Conservation (phyloP, 2,888 invertebrate genomes). For the Lingula anatina region DNA sequence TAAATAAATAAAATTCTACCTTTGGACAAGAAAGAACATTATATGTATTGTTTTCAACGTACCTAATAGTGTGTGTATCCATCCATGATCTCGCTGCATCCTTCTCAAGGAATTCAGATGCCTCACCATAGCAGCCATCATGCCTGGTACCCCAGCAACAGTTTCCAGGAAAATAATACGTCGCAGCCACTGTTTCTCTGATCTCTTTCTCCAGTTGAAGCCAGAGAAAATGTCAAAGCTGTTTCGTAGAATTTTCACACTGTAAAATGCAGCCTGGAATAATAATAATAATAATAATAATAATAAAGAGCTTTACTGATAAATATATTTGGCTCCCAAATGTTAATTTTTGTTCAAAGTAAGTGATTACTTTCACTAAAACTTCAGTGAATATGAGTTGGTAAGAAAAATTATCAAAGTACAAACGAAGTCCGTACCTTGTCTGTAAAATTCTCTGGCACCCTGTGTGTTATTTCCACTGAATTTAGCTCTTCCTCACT, state of each 20-base stretch:
- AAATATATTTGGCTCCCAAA: background rate
- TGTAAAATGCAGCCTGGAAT: constrained; percentile 10
- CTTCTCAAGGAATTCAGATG: constrained; percentile 24
- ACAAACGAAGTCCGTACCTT: background rate
- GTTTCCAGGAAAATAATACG: constrained; percentile 26
- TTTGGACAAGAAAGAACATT: background rate
- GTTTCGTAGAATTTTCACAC: constrained; percentile 15
- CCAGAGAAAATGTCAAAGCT: constrained; percentile 21
- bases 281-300: constrained; percentile 6
- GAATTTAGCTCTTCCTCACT: constrained; percentile 10
- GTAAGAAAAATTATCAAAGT: background rate
- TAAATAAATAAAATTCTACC: no score
- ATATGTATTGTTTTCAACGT: background rate
- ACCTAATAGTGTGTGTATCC: constrained; percentile 32
- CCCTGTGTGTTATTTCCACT: constrained; percentile 14
- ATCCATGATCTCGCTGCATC: constrained; percentile 28
- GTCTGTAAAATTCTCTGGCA: constrained; percentile 12
- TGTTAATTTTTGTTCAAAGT: no score
- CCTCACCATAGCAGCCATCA: constrained; percentile 30
- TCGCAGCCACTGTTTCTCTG: constrained; percentile 12
- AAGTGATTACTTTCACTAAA: no score
- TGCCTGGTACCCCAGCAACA: constrained; percentile 28
- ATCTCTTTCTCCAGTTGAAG: constrained; percentile 14
- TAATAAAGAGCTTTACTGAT: background rate
- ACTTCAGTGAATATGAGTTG: background rate